Evolutionary conservation across 2,888 invertebrate genomes (phyloP).

Genomic region (Actias luna): DNA sequence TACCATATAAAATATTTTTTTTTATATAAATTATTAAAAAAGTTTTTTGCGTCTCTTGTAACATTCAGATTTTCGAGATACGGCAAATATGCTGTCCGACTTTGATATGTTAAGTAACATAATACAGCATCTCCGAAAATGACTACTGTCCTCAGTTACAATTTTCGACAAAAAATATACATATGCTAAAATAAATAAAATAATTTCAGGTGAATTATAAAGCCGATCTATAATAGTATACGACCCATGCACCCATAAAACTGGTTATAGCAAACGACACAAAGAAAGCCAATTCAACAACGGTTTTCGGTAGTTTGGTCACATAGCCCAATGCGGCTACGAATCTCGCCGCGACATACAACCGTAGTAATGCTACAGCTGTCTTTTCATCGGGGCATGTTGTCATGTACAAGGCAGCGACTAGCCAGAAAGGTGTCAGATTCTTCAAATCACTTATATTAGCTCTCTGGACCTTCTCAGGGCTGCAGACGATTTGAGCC

Average conservation of each 20-base stretch:
- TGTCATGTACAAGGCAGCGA: slow-evolving; percentile 51
- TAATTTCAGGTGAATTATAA: slow-evolving; percentile 20
- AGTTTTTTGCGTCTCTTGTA: too few species aligned
- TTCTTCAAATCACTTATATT: slow-evolving; percentile 54
- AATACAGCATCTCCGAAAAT: background rate
- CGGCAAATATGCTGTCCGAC: too few species aligned
- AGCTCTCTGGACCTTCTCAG: slow-evolving; percentile 46
- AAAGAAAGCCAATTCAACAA: slow-evolving; percentile 41
- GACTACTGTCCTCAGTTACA: background rate
- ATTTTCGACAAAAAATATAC: background rate
- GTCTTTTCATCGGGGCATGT: slow-evolving; percentile 41
- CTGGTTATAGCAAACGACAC: slow-evolving; percentile 46
- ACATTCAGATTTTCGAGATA: too few species aligned
- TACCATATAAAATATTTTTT: too few species aligned
- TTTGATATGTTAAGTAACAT: background rate
- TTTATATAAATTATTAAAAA: too few species aligned
- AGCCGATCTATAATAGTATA: slow-evolving; percentile 40
- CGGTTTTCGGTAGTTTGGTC: slow-evolving; percentile 32
- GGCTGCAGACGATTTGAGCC: slow-evolving; percentile 37
- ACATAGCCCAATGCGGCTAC: slow-evolving; percentile 44
- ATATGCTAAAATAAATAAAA: background rate
- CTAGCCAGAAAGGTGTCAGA: slow-evolving; percentile 59
- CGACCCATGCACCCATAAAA: slow-evolving; percentile 48
- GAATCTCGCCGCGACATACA: slow-evolving; percentile 41
- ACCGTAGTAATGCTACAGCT: slow-evolving; percentile 39